Conservation (phyloP, 2,797 vertebrate genomes). For the Pyrocephalus nanus region DNA sequence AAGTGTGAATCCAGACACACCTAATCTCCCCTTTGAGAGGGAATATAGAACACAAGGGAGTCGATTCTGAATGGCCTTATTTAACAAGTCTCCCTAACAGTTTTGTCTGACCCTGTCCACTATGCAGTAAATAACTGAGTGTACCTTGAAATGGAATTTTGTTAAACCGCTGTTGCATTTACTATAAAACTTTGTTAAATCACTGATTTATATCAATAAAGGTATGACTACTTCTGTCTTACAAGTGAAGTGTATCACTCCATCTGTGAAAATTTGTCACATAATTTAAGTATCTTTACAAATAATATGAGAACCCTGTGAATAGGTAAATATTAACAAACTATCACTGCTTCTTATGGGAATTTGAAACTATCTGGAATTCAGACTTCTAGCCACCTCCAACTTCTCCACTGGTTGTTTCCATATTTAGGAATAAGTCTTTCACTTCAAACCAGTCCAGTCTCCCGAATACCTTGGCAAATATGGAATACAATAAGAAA, state of each 20-base stretch:
- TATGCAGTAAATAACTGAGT: neutral
- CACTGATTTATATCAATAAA: neutral
- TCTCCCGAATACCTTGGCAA: neutral
- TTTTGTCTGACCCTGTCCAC: neutral
- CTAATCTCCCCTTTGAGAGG: neutral
- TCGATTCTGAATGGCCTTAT: neutral
- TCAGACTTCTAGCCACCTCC: neutral
- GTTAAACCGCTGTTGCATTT: neutral
- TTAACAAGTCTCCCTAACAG: neutral
- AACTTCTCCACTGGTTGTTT: neutral
- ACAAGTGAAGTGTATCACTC: neutral
- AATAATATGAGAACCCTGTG: neutral
- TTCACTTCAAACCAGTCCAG: neutral
- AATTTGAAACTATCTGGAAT: neutral
- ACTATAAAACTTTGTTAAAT: neutral
- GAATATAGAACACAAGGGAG: neutral
- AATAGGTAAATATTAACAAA: neutral
- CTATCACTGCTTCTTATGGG: neutral
- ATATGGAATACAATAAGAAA: neutral
- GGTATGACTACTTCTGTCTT: neutral
- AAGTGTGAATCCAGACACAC: neutral
- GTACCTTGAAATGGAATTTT: neutral
- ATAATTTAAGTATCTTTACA: neutral
- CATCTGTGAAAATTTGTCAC: neutral
- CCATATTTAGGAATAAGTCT: neutral